phyloP scores from a whole-genome alignment of 2,113 vertebrate genomes.

The Poeciliopsis turrubarensis region DNA sequence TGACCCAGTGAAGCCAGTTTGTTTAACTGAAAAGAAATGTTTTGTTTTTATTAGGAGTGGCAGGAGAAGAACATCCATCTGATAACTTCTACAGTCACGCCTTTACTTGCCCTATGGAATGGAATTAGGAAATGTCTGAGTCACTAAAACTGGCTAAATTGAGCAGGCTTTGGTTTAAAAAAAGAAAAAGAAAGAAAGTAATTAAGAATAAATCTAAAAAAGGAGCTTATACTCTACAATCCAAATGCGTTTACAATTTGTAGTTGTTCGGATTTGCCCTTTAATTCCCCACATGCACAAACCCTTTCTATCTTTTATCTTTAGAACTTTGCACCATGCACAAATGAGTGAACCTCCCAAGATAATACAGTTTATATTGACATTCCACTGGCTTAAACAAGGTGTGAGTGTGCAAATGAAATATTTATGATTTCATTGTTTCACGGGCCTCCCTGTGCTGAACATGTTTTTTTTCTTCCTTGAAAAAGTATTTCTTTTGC shows the following conservation, averaged over 20 bases:
- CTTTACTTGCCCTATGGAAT: background rate
- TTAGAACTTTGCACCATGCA: conserved; percentile 50
- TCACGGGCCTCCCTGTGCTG: background rate
- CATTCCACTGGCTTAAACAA: conserved; percentile 49
- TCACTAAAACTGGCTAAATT: background rate
- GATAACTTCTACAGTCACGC: background rate
- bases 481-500: conserved; percentile 7
- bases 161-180: background rate
- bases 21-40: background rate
- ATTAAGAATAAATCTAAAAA: background rate
- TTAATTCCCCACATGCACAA: conserved; percentile 13
- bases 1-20: background rate
- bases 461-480: conserved; percentile 13
- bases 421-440: conserved; percentile 3
- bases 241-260: background rate
- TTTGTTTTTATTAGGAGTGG: background rate
- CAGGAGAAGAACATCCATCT: background rate
- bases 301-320: conserved; percentile 45
- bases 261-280: background rate
- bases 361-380: conserved; percentile 43
- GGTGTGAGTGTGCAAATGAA: conserved; percentile 23
- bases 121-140: background rate
- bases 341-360: conserved; percentile 44
- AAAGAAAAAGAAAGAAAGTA: background rate
- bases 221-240: background rate